These are phyloP conservation scores for Paradisaea rubra DNA, from an alignment of 2,113 vertebrate genomes.

Conservation along the genomic window DNA sequence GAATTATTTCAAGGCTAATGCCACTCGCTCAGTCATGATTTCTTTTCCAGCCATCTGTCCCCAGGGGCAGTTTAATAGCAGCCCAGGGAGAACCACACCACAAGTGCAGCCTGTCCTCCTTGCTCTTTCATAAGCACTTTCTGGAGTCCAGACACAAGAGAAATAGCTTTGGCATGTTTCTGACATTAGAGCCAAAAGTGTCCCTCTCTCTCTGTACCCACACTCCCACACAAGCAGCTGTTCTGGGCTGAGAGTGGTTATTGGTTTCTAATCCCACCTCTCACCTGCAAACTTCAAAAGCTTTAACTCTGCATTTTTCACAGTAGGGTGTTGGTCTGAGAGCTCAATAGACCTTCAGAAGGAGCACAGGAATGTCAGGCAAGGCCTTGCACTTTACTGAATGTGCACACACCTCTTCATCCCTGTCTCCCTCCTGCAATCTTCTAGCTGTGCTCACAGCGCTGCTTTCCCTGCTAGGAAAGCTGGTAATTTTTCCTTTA, in stretches of 20 bases:
- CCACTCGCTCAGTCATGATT: accelerated
- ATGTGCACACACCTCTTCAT: background rate
- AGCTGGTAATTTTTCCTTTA: background rate
- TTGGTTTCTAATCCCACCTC: background rate
- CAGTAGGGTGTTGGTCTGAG: background rate
- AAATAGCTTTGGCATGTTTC: background rate
- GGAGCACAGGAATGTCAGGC: background rate
- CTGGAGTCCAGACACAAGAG: background rate
- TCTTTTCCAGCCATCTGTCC: background rate
- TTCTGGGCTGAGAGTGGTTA: background rate
- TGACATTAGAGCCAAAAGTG: background rate
- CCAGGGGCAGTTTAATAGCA: background rate
- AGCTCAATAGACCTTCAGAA: accelerated
- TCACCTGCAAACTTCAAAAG: background rate
- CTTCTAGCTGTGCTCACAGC: background rate
- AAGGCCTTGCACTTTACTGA: background rate
- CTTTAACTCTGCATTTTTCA: background rate
- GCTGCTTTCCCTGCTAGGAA: background rate
- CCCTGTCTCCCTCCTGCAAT: background rate
- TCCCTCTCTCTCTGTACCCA: background rate
- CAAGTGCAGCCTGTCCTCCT: background rate
- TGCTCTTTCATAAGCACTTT: background rate
- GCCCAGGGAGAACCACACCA: background rate
- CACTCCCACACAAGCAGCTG: background rate
- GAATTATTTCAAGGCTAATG: background rate